Conservation (phyloP, 2,797 vertebrate genomes). For the Labeo calbasu region DNA sequence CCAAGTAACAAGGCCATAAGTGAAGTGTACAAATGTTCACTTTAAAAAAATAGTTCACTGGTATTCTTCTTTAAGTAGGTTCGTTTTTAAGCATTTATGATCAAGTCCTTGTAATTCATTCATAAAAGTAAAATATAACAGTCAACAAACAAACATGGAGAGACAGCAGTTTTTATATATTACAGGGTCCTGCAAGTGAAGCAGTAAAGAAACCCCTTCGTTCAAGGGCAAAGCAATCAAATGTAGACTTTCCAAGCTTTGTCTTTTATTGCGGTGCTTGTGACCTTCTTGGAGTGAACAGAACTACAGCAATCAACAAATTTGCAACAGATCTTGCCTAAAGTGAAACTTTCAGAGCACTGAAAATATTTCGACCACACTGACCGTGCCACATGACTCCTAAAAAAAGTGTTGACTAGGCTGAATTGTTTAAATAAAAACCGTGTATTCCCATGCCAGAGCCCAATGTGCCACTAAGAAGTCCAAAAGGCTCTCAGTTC, state of each 20-base stretch:
- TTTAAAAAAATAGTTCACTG: not conserved
- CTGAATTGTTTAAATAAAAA: constrained; percentile 68
- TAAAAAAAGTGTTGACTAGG: constrained; percentile 69
- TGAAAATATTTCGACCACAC: constrained; percentile 7
- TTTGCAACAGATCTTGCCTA: not conserved
- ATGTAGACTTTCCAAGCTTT: not conserved
- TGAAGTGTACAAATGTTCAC: not conserved
- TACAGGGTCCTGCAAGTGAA: not conserved
- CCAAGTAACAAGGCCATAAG: not conserved
- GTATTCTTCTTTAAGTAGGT: not conserved
- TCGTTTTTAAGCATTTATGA: not conserved
- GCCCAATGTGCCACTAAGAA: constrained; percentile 70
- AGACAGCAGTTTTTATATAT: not conserved
- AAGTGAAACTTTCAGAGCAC: not conserved
- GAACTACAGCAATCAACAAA: not conserved
- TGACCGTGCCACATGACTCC: constrained; percentile 47
- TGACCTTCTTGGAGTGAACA: not conserved
- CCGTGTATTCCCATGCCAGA: constrained; percentile 70
- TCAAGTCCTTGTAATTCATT: not conserved
- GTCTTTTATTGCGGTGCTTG: not conserved
- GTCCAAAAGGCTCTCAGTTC: constrained; percentile 70
- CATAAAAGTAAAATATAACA: no score
- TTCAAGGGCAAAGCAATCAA: not conserved
- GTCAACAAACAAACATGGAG: no score
- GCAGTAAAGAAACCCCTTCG: not conserved